Evolutionary conservation across 2,888 invertebrate genomes (phyloP), one percentile per base, ranked within the genome.

Genomic region (Drepanosiphum platanoidis): DNA sequence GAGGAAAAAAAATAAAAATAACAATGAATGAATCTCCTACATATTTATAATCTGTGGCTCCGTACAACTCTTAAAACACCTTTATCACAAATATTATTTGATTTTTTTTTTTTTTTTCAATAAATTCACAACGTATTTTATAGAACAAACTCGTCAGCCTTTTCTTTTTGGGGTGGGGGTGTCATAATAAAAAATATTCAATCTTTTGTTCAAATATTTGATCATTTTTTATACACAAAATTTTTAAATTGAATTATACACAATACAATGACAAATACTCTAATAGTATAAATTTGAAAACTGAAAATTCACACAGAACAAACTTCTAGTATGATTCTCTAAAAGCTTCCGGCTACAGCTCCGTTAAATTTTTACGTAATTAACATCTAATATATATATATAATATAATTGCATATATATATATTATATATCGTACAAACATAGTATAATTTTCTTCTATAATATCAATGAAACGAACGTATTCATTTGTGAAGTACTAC

Each of bases 131-230:
- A n/a, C n/a, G n/a, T 27, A 42, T n/a, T 34, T 52, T 36, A 74
- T 61, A 71, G 5, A 58, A 58, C 27, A 70, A 71, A 71, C 39
- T 81, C 58, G 58, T 81, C 81, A 81, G 81, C 81, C 81, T 81
- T 81, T 77, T 61, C 81, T 81, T 81, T 77, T 61, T 71, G 22
- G 58, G n/a, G n/a, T n/a, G n/a, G n/a, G n/a, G 30, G 71, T n/a
- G n/a, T 81, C 1, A 8, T 58, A 81, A 39, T 71, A 81, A 58
- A 81, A 71, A 71, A 71, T 80, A 61, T n/a, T n/a, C n/a, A 71
- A 61, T 81, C 30, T 39, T 71, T 71, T 61, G 15, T 61, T 68
- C 7, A 22, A 68, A 34, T 68, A 68, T 32, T 72, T 30, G 30
- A 79, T 79, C 39, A 64, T n/a, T 34, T 71, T 71, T 80, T 71